Conservation (phyloP, 2,113 vertebrate species). For the Dolichallabes microphthalmus region DNA sequence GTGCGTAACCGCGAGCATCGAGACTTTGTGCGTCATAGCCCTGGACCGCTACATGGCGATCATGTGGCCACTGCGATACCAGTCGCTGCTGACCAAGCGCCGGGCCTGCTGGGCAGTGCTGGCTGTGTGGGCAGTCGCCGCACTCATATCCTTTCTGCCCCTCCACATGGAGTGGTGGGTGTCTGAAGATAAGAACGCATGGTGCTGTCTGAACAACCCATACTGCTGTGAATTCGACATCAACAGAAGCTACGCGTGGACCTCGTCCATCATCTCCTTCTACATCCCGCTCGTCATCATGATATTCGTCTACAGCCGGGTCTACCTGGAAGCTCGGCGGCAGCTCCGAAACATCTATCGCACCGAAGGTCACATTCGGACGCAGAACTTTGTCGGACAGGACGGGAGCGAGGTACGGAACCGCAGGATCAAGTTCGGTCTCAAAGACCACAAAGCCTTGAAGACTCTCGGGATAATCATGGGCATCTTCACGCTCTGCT, state of each 20-base stretch:
- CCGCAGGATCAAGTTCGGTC: conserved; percentile 75
- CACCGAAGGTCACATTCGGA: conserved; percentile 82
- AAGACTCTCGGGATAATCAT: conserved; percentile 98
- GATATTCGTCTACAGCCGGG: conserved; percentile 88
- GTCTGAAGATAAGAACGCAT: conserved; percentile 57
- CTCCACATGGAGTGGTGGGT: conserved; percentile 90
- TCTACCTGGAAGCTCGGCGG: conserved; percentile 91
- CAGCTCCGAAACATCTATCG: conserved; percentile 90
- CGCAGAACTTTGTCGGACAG: conserved; percentile 69
- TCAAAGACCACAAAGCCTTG: conserved; percentile 94
- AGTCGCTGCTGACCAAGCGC: conserved; percentile 85
- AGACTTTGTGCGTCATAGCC: conserved; percentile 93
- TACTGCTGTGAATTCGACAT: conserved; percentile 92
- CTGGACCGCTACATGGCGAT: conserved; percentile 96
- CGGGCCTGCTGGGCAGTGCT: conserved; percentile 84
- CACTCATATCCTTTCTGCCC: conserved; percentile 92
- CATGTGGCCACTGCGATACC: conserved; percentile 92
- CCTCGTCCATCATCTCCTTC: conserved; percentile 95
- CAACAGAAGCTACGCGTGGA: conserved; percentile 82
- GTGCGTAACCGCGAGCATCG: conserved; percentile 95
- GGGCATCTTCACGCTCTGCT: conserved; percentile 95
- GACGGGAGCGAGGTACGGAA: conserved; percentile 66
- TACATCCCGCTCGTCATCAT: conserved; percentile 91
- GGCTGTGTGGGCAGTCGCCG: conserved; percentile 87
- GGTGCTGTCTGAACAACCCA: conserved; percentile 65